Evolutionary conservation across 2,113 vertebrate genomes (phyloP), one percentile per base, ranked within the genome.

Genomic region (Plecotus auritus): DNA sequence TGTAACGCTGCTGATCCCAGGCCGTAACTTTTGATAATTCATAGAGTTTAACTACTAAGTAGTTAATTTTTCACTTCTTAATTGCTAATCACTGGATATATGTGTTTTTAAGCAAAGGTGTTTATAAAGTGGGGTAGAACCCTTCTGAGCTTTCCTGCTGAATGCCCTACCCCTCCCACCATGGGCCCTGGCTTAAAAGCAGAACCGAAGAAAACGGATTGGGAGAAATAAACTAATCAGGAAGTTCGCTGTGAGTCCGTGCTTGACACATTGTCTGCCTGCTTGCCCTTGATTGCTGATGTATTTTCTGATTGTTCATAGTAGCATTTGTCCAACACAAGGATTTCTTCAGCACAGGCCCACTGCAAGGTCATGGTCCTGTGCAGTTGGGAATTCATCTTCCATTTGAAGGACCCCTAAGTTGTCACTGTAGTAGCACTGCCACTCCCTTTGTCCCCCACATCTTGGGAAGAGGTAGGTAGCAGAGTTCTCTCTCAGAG

Each of bases 41-140:
- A 94, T 92, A 97, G 94, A 82, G 94, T 92, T 97, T 98, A 92
- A 97, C 96, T 98, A 97, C 76, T 56, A 87, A 77, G 76, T 97
- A 98, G 97, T 97, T 97, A 90, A 96, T 92, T 96, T 95, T 97
- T 98, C 93, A 88, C 90, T 93, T 92, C 92, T 84, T 82, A 94
- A 73, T 95, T 97, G 95, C 91, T 97, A 88, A 91, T 77, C 59
- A 97, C 92, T 96, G 97, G 80, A 93, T 94, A 14, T 14, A 5
- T 51, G 81, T 95, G 85, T 97, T 93, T 96, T 92, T 73, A 86
- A 95, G 35, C 78, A 95, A 83, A 95, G 22, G 42, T 95, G 12
- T 88, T 95, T 97, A 94, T 89, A 32, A 67, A 84, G 12, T n/a
- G 20, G 32, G 26, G 23, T 67, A 56, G n/a, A 45, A 35, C 51